Base-by-base conservation (phyloP, 2,797 vertebrate species). In the Protosalanx chinensis region DNA sequence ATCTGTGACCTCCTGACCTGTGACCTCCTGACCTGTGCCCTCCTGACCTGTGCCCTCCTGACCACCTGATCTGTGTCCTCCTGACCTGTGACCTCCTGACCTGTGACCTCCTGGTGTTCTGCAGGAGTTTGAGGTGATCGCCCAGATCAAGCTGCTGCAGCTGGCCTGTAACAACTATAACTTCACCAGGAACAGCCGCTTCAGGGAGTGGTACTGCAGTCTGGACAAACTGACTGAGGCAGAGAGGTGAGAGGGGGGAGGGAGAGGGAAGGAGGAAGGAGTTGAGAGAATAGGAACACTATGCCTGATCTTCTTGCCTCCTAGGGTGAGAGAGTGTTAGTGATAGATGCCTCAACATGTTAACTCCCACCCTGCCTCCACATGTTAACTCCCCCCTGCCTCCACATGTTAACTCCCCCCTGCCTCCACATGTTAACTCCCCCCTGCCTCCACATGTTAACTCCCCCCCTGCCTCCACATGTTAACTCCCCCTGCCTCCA, bases 101-200 rank as follows among this genome's bases (percentile, higher is more conserved):
- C 51, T 56, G 15, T 58, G 29, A 30, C 29, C 67, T 59, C 53
- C 18, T 37, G 67, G 53, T 37, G 27, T 60, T 12, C 35, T 32
- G 29, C 82, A 95, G 95, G 95, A 96, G 29, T 96, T 96, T 0
- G 94, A 96, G 77, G 93, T 96, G 69, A 95, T 96, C 0, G 94
- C 94, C 0, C 95, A 95, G 88, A 96, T 96, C 81, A 96, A 95
- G 82, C 82, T 96, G 77, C 89, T 96, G 0, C 95, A 95, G 88
- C 93, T 94, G 0, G 94, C 94, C 27, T 95, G 94, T 80, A 96
- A 95, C 87, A 95, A 93, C 75, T 96, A 96, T 81, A 95, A 91
- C 84, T 94, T 96, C 51, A 84, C 76, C 0, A 92, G 86, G 0
- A 91, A 93, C n/a, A 81, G 85, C 10, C 89, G 73, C 16, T 96